These are phyloP conservation scores for Myotis vivesi DNA, from an alignment of 2,797 vertebrate species.

Conservation along the genomic window DNA sequence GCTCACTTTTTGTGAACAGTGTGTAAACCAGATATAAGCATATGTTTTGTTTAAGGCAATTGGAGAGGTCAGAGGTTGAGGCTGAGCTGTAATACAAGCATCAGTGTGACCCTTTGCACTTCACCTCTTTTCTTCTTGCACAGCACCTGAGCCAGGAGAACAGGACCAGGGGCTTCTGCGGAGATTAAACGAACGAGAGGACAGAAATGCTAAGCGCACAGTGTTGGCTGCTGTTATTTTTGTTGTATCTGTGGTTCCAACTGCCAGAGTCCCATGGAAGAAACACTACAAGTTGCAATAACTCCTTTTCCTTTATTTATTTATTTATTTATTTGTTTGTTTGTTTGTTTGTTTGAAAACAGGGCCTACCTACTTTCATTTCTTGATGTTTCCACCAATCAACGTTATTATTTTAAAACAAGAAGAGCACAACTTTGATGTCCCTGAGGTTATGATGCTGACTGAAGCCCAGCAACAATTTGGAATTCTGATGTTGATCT, in stretches of 20 bases:
- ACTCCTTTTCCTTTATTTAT: background rate
- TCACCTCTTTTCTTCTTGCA: background rate
- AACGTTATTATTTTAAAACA: background rate
- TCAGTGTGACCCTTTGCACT: background rate
- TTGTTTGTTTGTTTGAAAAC: no score
- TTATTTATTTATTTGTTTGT: no score
- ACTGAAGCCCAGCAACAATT: background rate
- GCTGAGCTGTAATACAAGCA: background rate
- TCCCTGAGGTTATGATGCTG: background rate
- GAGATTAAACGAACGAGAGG: background rate
- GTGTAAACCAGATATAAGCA: background rate
- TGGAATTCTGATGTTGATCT: conserved; percentile 33
- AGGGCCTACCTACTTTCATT: background rate
- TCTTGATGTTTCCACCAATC: background rate
- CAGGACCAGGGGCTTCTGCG: rapidly evolving
- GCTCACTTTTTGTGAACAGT: background rate
- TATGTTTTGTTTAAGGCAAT: background rate
- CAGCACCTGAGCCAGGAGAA: background rate
- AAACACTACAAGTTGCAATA: background rate
- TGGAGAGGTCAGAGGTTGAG: background rate
- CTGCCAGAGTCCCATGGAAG: background rate
- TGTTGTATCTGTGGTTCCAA: background rate
- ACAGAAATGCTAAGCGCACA: background rate
- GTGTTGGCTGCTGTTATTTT: background rate
- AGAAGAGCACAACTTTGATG: background rate